Percentiles rank a stretch among this genome's conserved stretches.
Evolutionary conservation across 2,113 vertebrate species (phyloP).

Genomic region (Amazona vittata): DNA sequence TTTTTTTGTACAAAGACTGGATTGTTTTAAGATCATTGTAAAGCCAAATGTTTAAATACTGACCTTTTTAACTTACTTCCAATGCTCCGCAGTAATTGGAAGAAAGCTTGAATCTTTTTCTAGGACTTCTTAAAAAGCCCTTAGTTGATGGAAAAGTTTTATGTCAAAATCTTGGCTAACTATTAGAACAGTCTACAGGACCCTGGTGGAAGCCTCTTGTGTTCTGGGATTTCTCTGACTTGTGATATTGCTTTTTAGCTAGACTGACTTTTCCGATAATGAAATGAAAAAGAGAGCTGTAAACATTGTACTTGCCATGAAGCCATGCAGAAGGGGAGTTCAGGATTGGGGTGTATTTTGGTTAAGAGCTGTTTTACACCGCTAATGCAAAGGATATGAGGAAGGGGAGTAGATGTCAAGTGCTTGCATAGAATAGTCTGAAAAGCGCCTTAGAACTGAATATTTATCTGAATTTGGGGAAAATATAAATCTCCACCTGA

Average conservation of each 20-base stretch:
- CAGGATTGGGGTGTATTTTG: background rate
- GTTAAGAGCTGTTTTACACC: background rate
- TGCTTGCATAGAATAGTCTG: background rate
- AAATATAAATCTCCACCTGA: background rate
- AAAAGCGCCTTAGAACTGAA: background rate
- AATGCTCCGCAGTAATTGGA: background rate
- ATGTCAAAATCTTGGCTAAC: background rate
- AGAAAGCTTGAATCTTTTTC: background rate
- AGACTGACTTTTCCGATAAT: background rate
- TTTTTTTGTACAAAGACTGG: background rate
- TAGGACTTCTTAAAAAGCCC: background rate
- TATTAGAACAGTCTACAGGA: background rate
- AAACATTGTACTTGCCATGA: background rate
- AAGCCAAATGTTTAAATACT: conserved; percentile 30
- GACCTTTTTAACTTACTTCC: background rate
- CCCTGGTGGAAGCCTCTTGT: background rate
- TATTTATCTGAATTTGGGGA: background rate
- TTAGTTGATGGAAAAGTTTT: background rate
- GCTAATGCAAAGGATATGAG: background rate
- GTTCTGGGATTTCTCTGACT: background rate
- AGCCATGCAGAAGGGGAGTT: background rate
- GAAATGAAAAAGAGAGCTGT: background rate
- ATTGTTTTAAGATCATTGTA: conserved; percentile 18
- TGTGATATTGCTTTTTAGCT: background rate
- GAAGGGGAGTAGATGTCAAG: background rate